phyloP scores from a whole-genome alignment of 1,140 invertebrate species.

The Lucilia sericata region DNA sequence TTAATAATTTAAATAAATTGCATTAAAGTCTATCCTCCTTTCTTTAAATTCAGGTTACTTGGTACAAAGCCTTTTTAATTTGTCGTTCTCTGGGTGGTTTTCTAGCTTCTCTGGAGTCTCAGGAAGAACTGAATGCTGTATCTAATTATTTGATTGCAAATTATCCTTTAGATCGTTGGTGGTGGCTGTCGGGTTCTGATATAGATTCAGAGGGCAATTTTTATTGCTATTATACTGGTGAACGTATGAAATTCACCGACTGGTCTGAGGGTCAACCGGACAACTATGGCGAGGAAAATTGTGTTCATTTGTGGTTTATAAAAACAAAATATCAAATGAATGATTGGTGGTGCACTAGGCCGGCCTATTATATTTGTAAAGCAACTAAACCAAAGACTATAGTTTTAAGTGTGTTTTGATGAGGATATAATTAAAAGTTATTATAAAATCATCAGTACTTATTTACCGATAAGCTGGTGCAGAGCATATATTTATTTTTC shows the following conservation, averaged over 20 bases:
- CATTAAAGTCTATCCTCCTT: no score
- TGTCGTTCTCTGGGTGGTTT: not conserved
- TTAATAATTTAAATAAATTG: no score
- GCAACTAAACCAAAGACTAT: not conserved
- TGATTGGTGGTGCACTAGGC: slow-evolving; percentile 36
- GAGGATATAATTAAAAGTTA: no score
- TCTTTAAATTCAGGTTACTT: not conserved
- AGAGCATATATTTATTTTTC: no score
- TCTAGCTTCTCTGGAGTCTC: not conserved
- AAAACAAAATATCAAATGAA: slow-evolving; percentile 49
- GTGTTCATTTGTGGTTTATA: slow-evolving; percentile 54
- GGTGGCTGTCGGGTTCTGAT: slow-evolving; percentile 53
- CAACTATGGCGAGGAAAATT: slow-evolving; percentile 60
- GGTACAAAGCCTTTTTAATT: not conserved
- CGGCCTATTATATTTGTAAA: slow-evolving; percentile 16
- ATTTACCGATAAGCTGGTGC: no score
- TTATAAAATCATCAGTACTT: no score
- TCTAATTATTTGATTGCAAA: not conserved
- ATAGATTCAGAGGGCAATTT: slow-evolving; percentile 47
- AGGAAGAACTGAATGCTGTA: slow-evolving; percentile 6
- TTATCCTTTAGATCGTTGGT: slow-evolving; percentile 12
- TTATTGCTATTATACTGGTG: slow-evolving; percentile 51
- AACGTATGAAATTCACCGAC: slow-evolving; percentile 55
- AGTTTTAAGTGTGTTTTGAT: not conserved
- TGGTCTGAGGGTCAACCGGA: slow-evolving; percentile 59